These are phyloP conservation scores for Meteorus cinctellus DNA, from an alignment of 2,888 invertebrate genomes.

Conservation along the genomic window DNA sequence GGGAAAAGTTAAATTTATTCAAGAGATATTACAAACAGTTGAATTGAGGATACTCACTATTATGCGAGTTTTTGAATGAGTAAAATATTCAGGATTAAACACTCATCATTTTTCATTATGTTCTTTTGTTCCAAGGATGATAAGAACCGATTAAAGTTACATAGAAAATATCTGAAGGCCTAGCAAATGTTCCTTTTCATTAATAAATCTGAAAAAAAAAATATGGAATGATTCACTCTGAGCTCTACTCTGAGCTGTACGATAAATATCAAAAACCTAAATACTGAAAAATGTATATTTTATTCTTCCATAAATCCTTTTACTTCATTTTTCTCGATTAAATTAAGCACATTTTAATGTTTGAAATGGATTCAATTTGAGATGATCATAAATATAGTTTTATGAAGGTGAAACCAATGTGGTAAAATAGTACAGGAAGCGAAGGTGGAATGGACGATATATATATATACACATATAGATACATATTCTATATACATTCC, in stretches of 20 bases:
- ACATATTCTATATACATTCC: conserved; percentile 9
- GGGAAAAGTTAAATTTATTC: background rate
- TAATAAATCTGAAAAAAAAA: too few species aligned
- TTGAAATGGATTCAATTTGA: conserved; percentile 19
- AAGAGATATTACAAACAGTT: background rate
- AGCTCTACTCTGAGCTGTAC: background rate
- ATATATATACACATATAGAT: background rate
- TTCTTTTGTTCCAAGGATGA: too few species aligned
- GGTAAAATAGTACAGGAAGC: conserved; percentile 18
- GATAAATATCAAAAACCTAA: too few species aligned
- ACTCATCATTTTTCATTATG: too few species aligned
- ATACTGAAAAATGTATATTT: too few species aligned
- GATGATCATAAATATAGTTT: conserved; percentile 28
- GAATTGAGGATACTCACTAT: background rate
- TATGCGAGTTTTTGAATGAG: too few species aligned
- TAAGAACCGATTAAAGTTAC: too few species aligned
- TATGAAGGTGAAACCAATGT: conserved; percentile 14
- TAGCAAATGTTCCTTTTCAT: too few species aligned
- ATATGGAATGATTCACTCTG: too few species aligned
- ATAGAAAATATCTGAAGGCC: too few species aligned
- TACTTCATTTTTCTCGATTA: background rate
- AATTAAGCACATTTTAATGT: background rate
- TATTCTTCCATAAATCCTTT: background rate
- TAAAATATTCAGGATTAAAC: too few species aligned
- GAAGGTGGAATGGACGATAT: conserved; percentile 22